These are phyloP conservation scores for Sorex araneus DNA, from an alignment of 2,113 vertebrate species.

Conservation along the genomic window DNA sequence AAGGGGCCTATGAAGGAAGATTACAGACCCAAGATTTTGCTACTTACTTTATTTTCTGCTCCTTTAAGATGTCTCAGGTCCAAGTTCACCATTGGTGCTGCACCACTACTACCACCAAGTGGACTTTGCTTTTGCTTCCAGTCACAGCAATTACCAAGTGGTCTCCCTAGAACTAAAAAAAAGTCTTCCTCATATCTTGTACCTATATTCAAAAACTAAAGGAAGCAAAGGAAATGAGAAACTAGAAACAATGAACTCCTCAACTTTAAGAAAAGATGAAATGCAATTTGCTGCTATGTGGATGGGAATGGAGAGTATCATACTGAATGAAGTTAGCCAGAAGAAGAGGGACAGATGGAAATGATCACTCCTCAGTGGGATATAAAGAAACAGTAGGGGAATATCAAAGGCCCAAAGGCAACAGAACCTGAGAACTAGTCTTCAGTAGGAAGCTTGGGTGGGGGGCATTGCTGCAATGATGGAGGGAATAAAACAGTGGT, in stretches of 20 bases:
- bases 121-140: neutral
- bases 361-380: too few relatives aligned
- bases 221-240: neutral
- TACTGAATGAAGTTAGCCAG: too few relatives aligned
- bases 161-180: neutral
- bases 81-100: neutral
- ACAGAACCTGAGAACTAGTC: too few relatives aligned
- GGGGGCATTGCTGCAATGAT: too few relatives aligned
- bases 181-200: neutral
- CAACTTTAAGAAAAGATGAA: too few relatives aligned
- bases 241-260: neutral
- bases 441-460: too few relatives aligned
- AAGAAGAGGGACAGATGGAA: too few relatives aligned
- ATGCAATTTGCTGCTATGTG: too few relatives aligned
- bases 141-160: conserved; percentile 28
- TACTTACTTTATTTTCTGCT: neutral
- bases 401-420: too few relatives aligned
- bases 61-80: neutral
- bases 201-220: neutral
- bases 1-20: neutral
- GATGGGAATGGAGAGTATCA: too few relatives aligned
- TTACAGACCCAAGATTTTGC: neutral
- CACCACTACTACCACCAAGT: neutral
- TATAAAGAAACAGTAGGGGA: too few relatives aligned
- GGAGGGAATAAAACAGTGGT: too few relatives aligned